Base-by-base conservation (phyloP, 2,113 vertebrate genomes). In the Saguinus imperator region DNA sequence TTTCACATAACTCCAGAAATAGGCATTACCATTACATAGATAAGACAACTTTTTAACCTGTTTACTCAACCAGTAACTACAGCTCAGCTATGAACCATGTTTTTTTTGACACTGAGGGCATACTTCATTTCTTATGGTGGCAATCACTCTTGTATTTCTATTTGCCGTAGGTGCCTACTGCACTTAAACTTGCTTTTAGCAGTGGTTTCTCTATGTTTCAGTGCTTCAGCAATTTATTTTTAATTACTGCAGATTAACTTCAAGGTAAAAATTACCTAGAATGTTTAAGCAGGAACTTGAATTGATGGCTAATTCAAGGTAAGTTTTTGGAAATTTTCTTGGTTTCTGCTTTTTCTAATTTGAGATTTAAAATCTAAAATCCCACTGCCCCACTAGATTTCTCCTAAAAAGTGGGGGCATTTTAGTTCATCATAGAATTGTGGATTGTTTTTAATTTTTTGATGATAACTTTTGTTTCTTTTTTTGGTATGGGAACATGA, bases 231-330 rank as follows among this genome's bases (percentile, higher is more conserved):
- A 80, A 68, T 88, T 92, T 91, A 55, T 82, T 94, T 92, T 94
- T 92, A 83, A 80, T 86, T 87, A 55, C 89, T 93, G 55, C 83
- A 86, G 37, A 52, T 86, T 77, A 91, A 91, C 10, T 87, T 83
- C 32, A 27, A 79, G 3, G 88, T 89, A 88, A 48, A 93, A 14
- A 61, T 94, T 94, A 58, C n/a, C 91, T 96, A 50, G 16, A 61
- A 27, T 81, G 3, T 43, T 32, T 91, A 75, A 89, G 8, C 79
- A n/a, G 50, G 23, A 92, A 45, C 11, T 55, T 82, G 50, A 93
- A 79, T 57, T 83, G 64, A 14, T 90, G 91, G 14, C 25, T 77
- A 40, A 61, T 57, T 77, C 18, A 57, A 83, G 87, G 89, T 93
- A 89, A 75, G 27, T 72, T 81, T 88, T 37, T 68, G 37, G 40